phyloP scores from a whole-genome alignment of 2,888 invertebrate genomes.

The Thalpophila matura region DNA sequence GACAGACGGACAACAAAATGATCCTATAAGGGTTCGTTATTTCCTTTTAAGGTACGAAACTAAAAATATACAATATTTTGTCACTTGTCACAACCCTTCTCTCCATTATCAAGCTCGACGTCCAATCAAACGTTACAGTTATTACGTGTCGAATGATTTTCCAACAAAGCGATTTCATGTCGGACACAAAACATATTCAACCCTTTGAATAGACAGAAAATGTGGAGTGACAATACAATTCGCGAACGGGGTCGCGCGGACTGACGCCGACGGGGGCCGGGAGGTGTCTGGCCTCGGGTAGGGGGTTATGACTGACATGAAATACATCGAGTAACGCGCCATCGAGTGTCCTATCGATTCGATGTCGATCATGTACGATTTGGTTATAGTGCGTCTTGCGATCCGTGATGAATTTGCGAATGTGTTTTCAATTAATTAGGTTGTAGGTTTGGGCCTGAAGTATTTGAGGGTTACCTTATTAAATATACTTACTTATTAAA shows the following conservation, averaged over 20 bases:
- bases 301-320: constrained; percentile 56
- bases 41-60: too few relatives aligned
- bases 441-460: background rate
- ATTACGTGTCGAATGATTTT: constrained; percentile 58
- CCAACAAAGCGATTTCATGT: constrained; percentile 61
- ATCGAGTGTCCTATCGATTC: constrained; percentile 54
- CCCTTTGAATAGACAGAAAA: constrained; percentile 63
- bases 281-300: constrained; percentile 17
- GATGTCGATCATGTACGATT: constrained; percentile 36
- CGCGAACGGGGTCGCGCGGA: constrained; percentile 58
- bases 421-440: constrained; percentile 32
- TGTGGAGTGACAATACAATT: constrained; percentile 69
- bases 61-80: constrained; percentile 9
- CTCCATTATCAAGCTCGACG: constrained; percentile 22
- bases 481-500: too few relatives aligned
- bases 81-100: constrained; percentile 32
- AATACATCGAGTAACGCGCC: constrained; percentile 51
- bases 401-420: constrained; percentile 38
- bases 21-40: too few relatives aligned
- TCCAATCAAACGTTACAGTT: constrained; percentile 58
- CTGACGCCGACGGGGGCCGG: constrained; percentile 18
- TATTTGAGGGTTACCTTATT: background rate
- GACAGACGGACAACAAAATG: too few relatives aligned
- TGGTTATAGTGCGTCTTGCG: constrained; percentile 33
- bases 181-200: constrained; percentile 64